Conservation (phyloP, 2,113 vertebrate genomes). For the Sitta europaea region DNA sequence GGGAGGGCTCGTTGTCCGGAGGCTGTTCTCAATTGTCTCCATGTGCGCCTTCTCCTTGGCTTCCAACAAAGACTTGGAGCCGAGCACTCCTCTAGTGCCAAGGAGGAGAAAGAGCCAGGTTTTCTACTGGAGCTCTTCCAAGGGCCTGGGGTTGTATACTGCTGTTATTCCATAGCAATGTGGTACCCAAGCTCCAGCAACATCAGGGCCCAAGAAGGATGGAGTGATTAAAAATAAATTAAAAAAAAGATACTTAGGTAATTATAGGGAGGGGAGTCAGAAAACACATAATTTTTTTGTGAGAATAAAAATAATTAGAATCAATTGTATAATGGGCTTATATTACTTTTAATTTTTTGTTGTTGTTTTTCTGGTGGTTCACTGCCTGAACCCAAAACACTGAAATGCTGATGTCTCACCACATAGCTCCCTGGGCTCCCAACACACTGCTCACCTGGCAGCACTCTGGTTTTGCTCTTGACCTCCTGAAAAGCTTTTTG, state of each 20-base stretch:
- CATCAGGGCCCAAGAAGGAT: fast-evolving
- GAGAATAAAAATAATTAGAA: not conserved
- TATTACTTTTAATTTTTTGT: not conserved
- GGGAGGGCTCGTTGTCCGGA: not conserved
- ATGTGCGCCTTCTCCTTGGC: not conserved
- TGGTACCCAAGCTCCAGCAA: not conserved
- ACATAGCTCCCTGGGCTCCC: not conserved
- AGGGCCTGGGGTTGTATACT: not conserved
- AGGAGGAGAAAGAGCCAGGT: not conserved
- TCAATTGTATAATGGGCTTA: not conserved
- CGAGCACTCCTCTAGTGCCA: not conserved
- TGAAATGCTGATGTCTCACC: not conserved
- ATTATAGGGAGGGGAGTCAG: not conserved
- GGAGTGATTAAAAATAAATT: not conserved
- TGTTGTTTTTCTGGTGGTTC: not conserved
- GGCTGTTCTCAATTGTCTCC: not conserved
- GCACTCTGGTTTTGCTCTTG: not conserved
- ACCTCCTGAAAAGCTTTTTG: not conserved
- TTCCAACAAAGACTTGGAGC: not conserved
- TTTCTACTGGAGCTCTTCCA: not conserved
- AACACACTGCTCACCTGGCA: fast-evolving
- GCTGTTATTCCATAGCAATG: not conserved
- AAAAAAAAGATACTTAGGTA: not conserved
- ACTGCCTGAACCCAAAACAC: not conserved
- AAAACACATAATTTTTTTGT: not conserved